phyloP scores from a whole-genome alignment of 2,113 vertebrate genomes.

The Chloropsis cyanopogon region DNA sequence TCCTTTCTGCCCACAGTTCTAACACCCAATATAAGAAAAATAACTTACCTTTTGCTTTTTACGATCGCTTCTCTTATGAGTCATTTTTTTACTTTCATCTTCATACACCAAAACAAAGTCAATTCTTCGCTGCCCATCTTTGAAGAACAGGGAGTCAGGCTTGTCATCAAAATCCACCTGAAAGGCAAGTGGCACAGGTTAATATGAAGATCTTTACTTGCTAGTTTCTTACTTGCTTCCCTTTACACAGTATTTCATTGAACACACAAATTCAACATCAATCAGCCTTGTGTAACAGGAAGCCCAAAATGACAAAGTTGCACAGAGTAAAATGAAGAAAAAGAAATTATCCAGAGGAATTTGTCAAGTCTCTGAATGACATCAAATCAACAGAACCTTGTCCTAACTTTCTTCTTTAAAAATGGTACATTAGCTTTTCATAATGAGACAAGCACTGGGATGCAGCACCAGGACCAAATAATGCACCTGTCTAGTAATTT shows the following conservation, averaged over 20 bases:
- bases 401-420: background rate
- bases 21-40: background rate
- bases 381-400: background rate
- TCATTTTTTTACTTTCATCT: conserved; percentile 84
- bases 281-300: background rate
- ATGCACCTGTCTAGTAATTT: background rate
- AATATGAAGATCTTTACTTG: background rate
- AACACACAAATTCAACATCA: background rate
- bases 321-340: background rate
- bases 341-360: background rate
- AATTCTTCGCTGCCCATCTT: conserved; percentile 84
- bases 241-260: background rate
- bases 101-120: conserved; percentile 93
- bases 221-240: background rate
- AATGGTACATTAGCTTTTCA: background rate
- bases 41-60: conserved; percentile 76
- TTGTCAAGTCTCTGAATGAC: background rate
- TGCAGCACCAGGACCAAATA: background rate
- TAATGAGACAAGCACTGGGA: background rate
- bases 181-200: background rate
- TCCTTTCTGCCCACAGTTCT: background rate
- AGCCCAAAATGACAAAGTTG: background rate
- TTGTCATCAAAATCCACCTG: conserved; percentile 86
- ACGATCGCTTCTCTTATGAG: conserved; percentile 74
- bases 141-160: conserved; percentile 88